These are phyloP conservation scores for Karalla daura DNA, from an alignment of 2,797 vertebrate species.

Conservation along the genomic window DNA sequence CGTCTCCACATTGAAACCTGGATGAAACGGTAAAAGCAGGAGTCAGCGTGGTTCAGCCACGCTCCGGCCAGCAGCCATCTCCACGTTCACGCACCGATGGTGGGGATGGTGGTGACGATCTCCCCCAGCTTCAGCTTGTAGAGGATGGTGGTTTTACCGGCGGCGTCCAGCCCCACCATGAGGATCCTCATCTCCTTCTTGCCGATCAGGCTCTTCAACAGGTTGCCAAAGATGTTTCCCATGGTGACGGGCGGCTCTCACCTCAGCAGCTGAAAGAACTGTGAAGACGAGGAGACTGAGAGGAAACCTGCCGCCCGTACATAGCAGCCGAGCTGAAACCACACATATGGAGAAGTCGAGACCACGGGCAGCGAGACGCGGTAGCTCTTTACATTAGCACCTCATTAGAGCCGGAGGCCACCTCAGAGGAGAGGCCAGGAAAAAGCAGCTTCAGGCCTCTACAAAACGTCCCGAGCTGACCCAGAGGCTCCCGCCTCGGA, in stretches of 20 bases:
- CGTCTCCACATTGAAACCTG: slow-evolving; percentile 97
- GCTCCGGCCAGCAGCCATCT: background rate
- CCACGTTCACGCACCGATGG: slow-evolving; percentile 87
- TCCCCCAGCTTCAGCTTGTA: slow-evolving; percentile 98
- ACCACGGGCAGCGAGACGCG: slow-evolving; percentile 10
- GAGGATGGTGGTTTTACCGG: slow-evolving; percentile 97
- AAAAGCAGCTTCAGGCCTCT: slow-evolving; percentile 55
- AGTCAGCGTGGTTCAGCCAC: background rate
- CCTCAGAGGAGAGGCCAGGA: slow-evolving; percentile 54
- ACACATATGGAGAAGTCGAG: background rate
- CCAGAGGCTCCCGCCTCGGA: slow-evolving; percentile 37
- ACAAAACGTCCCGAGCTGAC: slow-evolving; percentile 51
- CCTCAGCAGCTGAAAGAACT: slow-evolving; percentile 65
- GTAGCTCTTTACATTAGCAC: slow-evolving; percentile 49
- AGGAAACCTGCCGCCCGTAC: slow-evolving; percentile 9
- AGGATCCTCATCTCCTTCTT: slow-evolving; percentile 99
- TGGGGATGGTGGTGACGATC: slow-evolving; percentile 98
- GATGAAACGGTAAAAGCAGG: slow-evolving; percentile 4
- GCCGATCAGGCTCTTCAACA: slow-evolving; percentile 95
- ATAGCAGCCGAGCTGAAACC: slow-evolving; percentile 27
- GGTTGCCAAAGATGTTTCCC: slow-evolving; percentile 96
- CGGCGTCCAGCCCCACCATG: slow-evolving; percentile 97
- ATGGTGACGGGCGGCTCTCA: slow-evolving; percentile 80
- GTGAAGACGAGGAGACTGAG: slow-evolving; percentile 15
- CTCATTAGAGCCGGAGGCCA: slow-evolving; percentile 40